Evolutionary conservation across 1,140 invertebrate species (phyloP), one percentile per base, ranked within the genome.

Genomic region (Catajapyx aquilonaris): DNA sequence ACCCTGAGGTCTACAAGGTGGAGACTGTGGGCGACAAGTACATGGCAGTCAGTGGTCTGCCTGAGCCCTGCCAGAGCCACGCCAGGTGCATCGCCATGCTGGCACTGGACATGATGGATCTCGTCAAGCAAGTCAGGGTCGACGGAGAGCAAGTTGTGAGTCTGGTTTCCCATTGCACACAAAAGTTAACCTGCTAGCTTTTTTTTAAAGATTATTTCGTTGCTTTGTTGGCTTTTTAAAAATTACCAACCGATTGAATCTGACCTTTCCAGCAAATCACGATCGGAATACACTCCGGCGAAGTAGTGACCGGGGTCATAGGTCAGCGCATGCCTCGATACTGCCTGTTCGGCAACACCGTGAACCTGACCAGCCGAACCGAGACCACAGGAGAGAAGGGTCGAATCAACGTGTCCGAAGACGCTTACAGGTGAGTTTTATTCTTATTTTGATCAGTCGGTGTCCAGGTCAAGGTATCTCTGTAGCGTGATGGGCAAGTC

Each of bases 21-120:
- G 93, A 98, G 64, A 98, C 93, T n/a, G 84, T 96, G 16, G 91
- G 91, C 46, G 93, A 97, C 60, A 96, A 95, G 55, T 98, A 97
- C 57, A 96, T 98, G 91, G 88, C 90, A 1, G 88, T 96, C 4
- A 94, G 88, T 46, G 93, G 93, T 15, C 62, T 97, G 33, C 93
- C 93, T 1, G 90, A 96, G 51, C 76, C 76, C 11, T 88, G 86
- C 56, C 69, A 72, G 41, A 75, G 74, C 33, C 93, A 98, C 53
- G 88, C 91, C 16, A 73, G 77, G 47, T 90, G 86, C 52, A 94
- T 98, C 47, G 88, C 81, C 0, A 69, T 78, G 34, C 62, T 97
- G 13, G 88, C 90, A 3, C 55, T 96, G 10, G 88, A 95, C 50
- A 91, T 96, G 77, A 88, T 94, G 83, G 87, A 94, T 57, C 67